phyloP scores from a whole-genome alignment of 2,888 invertebrate species.

The Agriopis aurantiaria region DNA sequence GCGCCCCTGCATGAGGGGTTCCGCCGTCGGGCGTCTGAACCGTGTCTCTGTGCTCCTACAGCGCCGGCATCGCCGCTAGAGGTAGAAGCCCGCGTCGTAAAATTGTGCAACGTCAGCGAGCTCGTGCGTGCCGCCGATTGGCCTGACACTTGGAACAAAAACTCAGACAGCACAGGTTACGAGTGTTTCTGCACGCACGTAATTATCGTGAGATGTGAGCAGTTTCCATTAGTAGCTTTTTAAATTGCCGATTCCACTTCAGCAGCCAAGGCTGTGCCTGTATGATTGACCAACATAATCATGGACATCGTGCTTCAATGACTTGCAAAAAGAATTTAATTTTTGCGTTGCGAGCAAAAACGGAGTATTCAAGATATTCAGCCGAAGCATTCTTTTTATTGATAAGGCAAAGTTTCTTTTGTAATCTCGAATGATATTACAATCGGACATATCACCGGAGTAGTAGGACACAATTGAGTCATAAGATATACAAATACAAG shows the following conservation, averaged over 20 bases:
- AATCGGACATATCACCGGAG: neutral
- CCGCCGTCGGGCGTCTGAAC: constrained; percentile 72
- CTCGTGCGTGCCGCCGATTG: constrained; percentile 68
- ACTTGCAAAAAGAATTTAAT: constrained; percentile 48
- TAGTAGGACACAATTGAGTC: constrained; percentile 3
- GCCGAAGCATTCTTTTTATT: neutral
- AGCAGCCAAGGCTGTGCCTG: constrained; percentile 49
- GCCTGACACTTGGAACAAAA: constrained; percentile 60
- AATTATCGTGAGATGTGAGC: constrained; percentile 50
- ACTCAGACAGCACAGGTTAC: constrained; percentile 53
- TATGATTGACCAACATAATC: constrained; percentile 48
- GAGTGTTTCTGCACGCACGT: constrained; percentile 49
- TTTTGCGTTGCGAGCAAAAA: constrained; percentile 7
- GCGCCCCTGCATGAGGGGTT: constrained; percentile 47
- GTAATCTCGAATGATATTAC: constrained; percentile 3
- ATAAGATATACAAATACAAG: constrained; percentile 2
- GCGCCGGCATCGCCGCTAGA: constrained; percentile 54
- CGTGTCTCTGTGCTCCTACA: constrained; percentile 63
- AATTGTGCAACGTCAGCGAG: constrained; percentile 80
- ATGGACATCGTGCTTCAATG: constrained; percentile 41
- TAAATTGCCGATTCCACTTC: constrained; percentile 42
- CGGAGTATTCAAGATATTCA: neutral
- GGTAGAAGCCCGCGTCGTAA: constrained; percentile 62
- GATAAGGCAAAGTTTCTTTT: constrained; percentile 9
- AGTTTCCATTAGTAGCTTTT: constrained; percentile 51